Conservation (phyloP, 2,888 invertebrate genomes). For the Folsomia manolachei region DNA sequence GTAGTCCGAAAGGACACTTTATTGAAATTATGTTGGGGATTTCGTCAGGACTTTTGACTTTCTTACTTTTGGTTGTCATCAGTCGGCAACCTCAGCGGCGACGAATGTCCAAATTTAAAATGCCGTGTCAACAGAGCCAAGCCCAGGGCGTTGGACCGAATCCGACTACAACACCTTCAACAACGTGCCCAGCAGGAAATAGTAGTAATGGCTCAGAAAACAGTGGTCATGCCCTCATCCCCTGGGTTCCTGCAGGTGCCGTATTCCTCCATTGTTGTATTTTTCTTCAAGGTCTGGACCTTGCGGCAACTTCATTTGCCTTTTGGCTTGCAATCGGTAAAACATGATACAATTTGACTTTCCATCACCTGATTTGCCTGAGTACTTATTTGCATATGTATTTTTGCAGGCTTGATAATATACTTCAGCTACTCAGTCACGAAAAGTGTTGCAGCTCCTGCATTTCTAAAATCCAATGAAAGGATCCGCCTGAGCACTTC, state of each 20-base stretch:
- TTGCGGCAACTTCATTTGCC: constrained; percentile 64
- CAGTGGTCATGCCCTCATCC: constrained; percentile 51
- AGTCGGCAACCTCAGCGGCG: constrained; percentile 59
- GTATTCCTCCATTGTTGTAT: constrained; percentile 58
- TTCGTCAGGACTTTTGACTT: constrained; percentile 47
- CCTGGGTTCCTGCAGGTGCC: constrained; percentile 57
- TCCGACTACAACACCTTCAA: not conserved
- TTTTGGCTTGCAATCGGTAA: constrained; percentile 64
- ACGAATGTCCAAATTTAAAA: not conserved
- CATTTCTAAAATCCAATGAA: constrained; percentile 36
- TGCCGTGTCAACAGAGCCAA: not conserved
- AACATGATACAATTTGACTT: constrained; percentile 17
- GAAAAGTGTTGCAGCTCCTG: constrained; percentile 48
- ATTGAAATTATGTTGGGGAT: constrained; percentile 48
- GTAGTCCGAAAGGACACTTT: constrained; percentile 51
- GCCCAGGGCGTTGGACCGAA: not conserved
- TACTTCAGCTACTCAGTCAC: constrained; percentile 49
- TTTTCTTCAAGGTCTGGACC: constrained; percentile 60
- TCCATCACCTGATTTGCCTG: not conserved
- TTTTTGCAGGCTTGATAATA: constrained; percentile 40
- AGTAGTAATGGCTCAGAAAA: constrained; percentile 23
- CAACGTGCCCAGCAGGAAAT: constrained; percentile 9
- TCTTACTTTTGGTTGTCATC: constrained; percentile 56
- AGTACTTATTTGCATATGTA: not conserved
- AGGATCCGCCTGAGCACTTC: constrained; percentile 31